phyloP scores from a whole-genome alignment of 2,888 invertebrate genomes.

The Eupithecia dodoneata region DNA sequence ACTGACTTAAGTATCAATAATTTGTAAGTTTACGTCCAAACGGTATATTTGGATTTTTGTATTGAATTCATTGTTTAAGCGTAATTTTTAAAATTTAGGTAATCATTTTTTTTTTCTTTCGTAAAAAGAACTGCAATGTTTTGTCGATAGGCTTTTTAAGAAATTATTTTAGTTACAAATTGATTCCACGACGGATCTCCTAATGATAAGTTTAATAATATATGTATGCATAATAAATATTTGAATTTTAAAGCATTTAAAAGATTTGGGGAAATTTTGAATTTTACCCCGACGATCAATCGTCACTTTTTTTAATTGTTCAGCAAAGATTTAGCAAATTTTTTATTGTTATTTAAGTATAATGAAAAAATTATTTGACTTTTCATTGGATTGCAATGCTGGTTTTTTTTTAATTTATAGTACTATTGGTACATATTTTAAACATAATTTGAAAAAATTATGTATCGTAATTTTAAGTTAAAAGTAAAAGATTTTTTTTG shows the following conservation, averaged over 20 bases:
- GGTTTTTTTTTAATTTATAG: conserved; percentile 19
- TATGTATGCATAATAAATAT: conserved; percentile 55
- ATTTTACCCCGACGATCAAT: conserved; percentile 57
- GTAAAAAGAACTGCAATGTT: conserved; percentile 35
- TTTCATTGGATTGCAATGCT: conserved; percentile 1
- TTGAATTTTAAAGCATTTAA: conserved; percentile 49
- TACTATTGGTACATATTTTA: background rate
- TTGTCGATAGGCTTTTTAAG: conserved; percentile 44
- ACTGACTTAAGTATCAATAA: conserved; percentile 69
- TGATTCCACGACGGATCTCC: conserved; percentile 68
- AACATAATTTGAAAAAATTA: background rate
- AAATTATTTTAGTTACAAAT: conserved; percentile 50
- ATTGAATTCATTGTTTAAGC: conserved; percentile 60
- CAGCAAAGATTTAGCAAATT: conserved; percentile 31
- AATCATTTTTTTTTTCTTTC: conserved; percentile 35
- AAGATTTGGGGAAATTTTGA: conserved; percentile 64
- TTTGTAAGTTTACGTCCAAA: conserved; percentile 67
- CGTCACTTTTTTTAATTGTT: conserved; percentile 39
- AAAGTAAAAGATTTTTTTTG: background rate
- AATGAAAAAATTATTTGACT: conserved; percentile 9
- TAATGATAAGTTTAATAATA: conserved; percentile 63
- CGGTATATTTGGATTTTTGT: conserved; percentile 53
- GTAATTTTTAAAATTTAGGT: conserved; percentile 51
- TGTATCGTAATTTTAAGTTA: background rate
- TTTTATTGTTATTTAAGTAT: conserved; percentile 32